Conservation (phyloP, 2,888 invertebrate genomes). For the Craniophora ligustri region DNA sequence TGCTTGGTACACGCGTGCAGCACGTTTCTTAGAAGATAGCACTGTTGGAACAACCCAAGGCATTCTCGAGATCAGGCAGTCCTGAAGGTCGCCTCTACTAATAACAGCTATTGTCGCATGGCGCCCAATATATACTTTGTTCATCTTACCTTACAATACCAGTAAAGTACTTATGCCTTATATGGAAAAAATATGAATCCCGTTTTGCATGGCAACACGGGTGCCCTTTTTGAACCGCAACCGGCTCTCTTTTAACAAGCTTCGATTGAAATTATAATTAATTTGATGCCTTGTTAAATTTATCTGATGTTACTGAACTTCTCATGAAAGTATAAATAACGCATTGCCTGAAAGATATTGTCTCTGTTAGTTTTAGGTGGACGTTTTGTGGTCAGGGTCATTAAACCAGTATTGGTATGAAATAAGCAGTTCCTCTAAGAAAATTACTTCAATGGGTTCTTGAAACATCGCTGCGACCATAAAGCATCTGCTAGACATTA, state of each 20-base stretch:
- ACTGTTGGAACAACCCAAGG: constrained; percentile 71
- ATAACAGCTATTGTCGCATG: constrained; percentile 65
- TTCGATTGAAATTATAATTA: constrained; percentile 29
- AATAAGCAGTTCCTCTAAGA: neutral
- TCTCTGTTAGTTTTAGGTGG: neutral
- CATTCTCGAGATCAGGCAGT: constrained; percentile 69
- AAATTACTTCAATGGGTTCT: constrained; percentile 24
- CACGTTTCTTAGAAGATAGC: constrained; percentile 82
- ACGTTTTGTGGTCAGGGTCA: neutral
- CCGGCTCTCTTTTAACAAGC: constrained; percentile 20
- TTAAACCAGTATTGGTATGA: neutral
- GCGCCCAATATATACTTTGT: constrained; percentile 51
- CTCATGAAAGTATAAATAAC: constrained; percentile 25
- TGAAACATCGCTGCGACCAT: constrained; percentile 32
- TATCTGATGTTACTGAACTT: constrained; percentile 40
- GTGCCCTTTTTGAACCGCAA: constrained; percentile 17
- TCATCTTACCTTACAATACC: constrained; percentile 13
- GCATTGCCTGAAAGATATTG: constrained; percentile 14
- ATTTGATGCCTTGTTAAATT: constrained; percentile 23
- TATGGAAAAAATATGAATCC: constrained; percentile 52
- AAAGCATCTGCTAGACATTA: constrained; percentile 76
- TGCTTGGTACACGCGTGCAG: constrained; percentile 73
- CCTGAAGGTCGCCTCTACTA: constrained; percentile 80
- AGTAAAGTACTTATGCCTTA: neutral
- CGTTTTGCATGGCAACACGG: constrained; percentile 60